These are phyloP conservation scores for Anthopleura xanthogrammica DNA, from an alignment of 92 coral and sea anemone genomes.

Conservation along the genomic window DNA sequence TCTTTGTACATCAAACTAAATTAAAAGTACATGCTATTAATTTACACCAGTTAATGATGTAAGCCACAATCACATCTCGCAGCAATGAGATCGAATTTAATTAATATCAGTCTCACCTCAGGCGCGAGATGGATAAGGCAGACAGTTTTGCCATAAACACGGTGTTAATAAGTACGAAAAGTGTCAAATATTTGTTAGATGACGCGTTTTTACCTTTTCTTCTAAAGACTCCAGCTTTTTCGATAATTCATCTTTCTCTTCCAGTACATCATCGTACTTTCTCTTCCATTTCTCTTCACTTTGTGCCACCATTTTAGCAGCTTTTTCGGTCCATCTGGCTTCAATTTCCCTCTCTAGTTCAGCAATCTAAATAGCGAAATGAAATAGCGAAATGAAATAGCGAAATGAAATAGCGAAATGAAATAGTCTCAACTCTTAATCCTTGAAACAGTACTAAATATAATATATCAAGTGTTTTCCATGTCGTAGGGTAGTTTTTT, in stretches of 20 bases:
- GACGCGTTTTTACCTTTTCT: slow-evolving; percentile 58
- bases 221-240: slow-evolving; percentile 59
- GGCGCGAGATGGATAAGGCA: too few relatives aligned
- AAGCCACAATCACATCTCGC: too few relatives aligned
- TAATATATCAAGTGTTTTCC: too few relatives aligned
- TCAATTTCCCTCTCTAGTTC: slow-evolving; percentile 79
- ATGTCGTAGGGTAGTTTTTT: too few relatives aligned
- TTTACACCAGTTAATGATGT: too few relatives aligned
- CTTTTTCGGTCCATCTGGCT: slow-evolving; percentile 84
- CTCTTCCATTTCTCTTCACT: slow-evolving; percentile 82
- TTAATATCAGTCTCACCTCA: too few relatives aligned
- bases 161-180: background rate
- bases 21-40: too few relatives aligned
- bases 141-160: too few relatives aligned
- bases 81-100: too few relatives aligned
- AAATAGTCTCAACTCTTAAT: too few relatives aligned
- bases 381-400: background rate
- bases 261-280: slow-evolving; percentile 74
- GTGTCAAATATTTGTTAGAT: background rate
- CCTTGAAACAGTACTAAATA: too few relatives aligned
- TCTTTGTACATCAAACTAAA: too few relatives aligned
- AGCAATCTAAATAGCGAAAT: slow-evolving; percentile 53
- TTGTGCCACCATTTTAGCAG: slow-evolving; percentile 87
- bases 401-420: background rate
- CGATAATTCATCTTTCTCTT: slow-evolving; percentile 72